These are phyloP conservation scores for Pseudopipra pipra DNA, from an alignment of 2,113 vertebrate genomes.

Conservation along the genomic window DNA sequence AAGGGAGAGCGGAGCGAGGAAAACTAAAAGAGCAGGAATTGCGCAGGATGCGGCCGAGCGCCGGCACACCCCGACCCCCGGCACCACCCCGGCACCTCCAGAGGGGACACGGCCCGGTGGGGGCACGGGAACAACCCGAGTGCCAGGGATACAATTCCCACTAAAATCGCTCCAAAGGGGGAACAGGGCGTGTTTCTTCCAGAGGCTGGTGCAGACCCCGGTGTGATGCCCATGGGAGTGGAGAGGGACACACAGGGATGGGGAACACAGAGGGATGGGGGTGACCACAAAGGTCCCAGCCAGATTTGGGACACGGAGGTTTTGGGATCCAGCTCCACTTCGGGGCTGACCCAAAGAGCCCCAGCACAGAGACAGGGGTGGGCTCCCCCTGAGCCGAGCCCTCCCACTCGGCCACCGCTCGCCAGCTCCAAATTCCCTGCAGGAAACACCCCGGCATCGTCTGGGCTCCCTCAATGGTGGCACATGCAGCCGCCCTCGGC, in stretches of 20 bases:
- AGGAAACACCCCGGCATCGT: rapidly evolving
- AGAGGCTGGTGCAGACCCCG: not conserved
- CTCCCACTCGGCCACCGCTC: rapidly evolving
- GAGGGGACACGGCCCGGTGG: rapidly evolving
- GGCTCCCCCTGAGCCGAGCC: not conserved
- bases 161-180: rapidly evolving
- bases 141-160: not conserved
- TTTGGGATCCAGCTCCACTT: not conserved
- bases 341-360: not conserved
- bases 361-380: rapidly evolving
- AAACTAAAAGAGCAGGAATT: not conserved
- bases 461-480: rapidly evolving
- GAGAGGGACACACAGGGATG: rapidly evolving
- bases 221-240: rapidly evolving
- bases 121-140: rapidly evolving
- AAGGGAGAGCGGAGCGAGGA: not conserved
- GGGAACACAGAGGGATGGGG: rapidly evolving
- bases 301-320: rapidly evolving
- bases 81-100: rapidly evolving
- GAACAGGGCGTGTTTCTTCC: rapidly evolving
- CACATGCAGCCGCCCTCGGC: rapidly evolving
- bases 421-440: not conserved
- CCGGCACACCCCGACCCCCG: not conserved
- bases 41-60: rapidly evolving
- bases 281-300: not conserved